Conservation (phyloP, 2,113 vertebrate genomes). For the Syngnathoides biaculeatus region DNA sequence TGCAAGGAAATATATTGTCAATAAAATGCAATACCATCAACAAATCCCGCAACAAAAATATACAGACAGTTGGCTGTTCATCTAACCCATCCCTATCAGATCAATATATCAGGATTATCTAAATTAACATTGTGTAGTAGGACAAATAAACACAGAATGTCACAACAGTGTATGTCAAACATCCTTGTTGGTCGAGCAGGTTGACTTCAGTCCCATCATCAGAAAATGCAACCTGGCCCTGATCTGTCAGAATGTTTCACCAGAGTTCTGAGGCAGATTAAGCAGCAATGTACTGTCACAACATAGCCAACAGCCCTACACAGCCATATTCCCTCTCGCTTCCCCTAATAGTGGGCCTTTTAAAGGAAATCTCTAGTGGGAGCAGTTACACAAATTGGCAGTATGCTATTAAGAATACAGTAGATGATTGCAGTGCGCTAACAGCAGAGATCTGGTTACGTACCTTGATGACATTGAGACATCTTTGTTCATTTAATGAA, state of each 20-base stretch:
- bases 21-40: background rate
- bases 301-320: conserved; percentile 29
- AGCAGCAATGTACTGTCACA: conserved; percentile 46
- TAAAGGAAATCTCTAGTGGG: conserved; percentile 41
- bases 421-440: conserved; percentile 28
- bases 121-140: conserved; percentile 6
- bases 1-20: background rate
- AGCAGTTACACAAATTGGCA: conserved; percentile 21
- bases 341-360: conserved; percentile 35
- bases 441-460: background rate
- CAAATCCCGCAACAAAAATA: background rate
- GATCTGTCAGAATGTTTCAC: conserved; percentile 63
- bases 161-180: conserved; percentile 20
- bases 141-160: conserved; percentile 1
- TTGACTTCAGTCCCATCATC: conserved; percentile 10
- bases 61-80: background rate
- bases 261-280: conserved; percentile 40
- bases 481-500: conserved; percentile 12
- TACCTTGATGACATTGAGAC: background rate
- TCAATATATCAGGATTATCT: conserved; percentile 8
- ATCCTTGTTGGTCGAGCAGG: conserved; percentile 10
- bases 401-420: conserved; percentile 27
- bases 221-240: conserved; percentile 49
- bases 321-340: conserved; percentile 8
- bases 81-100: background rate